These are phyloP conservation scores for Griposia aprilina DNA, from an alignment of 2,888 invertebrate species.

Conservation along the genomic window DNA sequence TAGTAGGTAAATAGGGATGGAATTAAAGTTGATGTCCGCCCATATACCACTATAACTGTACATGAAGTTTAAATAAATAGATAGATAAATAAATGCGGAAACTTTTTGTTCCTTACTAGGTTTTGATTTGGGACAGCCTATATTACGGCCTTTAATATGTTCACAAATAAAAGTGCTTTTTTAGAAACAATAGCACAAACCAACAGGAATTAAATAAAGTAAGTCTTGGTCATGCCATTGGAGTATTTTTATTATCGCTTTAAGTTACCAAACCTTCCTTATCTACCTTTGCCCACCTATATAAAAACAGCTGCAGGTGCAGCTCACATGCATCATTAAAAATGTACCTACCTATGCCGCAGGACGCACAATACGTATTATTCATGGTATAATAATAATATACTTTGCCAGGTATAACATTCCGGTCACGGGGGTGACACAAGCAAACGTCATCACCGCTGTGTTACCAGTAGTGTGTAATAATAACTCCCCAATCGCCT, in stretches of 20 bases:
- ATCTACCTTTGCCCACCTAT: background rate
- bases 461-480: too few species aligned
- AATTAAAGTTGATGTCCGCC: background rate
- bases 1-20: background rate
- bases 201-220: background rate
- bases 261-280: background rate
- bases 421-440: too few species aligned
- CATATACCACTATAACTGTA: background rate
- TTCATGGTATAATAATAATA: too few species aligned
- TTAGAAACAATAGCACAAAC: background rate
- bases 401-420: too few species aligned
- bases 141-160: background rate
- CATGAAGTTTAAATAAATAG: too few species aligned
- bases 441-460: too few species aligned
- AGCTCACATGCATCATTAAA: background rate
- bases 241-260: background rate
- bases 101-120: background rate
- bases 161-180: background rate
- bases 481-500: too few species aligned
- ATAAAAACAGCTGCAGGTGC: background rate
- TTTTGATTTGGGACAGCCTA: background rate
- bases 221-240: too few species aligned
- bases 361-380: background rate
- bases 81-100: background rate
- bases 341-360: background rate